Conservation (phyloP, 2,888 invertebrate species). For the Eupelmus urozonus region DNA sequence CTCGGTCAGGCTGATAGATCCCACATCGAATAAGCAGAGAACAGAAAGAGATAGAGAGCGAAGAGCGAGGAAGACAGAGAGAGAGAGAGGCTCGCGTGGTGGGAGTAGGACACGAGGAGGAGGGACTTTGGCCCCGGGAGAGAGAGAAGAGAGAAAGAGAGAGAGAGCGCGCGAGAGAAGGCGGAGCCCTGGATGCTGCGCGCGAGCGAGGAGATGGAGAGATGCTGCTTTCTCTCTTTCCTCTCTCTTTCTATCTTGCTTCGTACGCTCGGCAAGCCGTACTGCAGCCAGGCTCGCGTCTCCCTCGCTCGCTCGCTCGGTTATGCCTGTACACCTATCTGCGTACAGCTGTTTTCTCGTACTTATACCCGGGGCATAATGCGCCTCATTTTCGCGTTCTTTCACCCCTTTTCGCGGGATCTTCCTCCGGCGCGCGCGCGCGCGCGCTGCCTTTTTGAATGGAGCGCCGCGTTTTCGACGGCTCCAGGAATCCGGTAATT, state of each 20-base stretch:
- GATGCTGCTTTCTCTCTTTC: background rate
- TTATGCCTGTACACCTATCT: background rate
- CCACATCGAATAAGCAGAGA: too few relatives aligned
- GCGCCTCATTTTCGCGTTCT: background rate
- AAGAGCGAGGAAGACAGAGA: slow-evolving; percentile 54
- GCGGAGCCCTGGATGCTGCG: slow-evolving; percentile 70
- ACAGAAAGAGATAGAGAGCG: background rate
- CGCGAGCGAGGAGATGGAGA: slow-evolving; percentile 69
- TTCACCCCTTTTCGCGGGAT: background rate
- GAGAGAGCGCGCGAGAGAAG: slow-evolving; percentile 16
- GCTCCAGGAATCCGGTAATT: too few relatives aligned
- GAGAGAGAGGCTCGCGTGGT: slow-evolving; percentile 49
- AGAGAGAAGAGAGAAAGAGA: background rate
- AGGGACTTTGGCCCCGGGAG: too few relatives aligned
- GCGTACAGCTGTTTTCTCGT: slow-evolving; percentile 26
- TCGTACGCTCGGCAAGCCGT: too few relatives aligned
- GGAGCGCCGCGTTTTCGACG: too few relatives aligned
- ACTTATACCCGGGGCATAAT: background rate
- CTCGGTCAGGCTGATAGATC: too few relatives aligned
- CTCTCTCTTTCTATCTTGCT: slow-evolving; percentile 18
- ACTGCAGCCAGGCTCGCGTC: too few relatives aligned
- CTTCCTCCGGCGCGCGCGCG: background rate
- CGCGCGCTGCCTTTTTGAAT: background rate
- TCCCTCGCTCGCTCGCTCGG: background rate
- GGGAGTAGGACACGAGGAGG: slow-evolving; percentile 32